These are phyloP conservation scores for Acomys russatus DNA, from an alignment of 2,797 vertebrate species.

Conservation along the genomic window DNA sequence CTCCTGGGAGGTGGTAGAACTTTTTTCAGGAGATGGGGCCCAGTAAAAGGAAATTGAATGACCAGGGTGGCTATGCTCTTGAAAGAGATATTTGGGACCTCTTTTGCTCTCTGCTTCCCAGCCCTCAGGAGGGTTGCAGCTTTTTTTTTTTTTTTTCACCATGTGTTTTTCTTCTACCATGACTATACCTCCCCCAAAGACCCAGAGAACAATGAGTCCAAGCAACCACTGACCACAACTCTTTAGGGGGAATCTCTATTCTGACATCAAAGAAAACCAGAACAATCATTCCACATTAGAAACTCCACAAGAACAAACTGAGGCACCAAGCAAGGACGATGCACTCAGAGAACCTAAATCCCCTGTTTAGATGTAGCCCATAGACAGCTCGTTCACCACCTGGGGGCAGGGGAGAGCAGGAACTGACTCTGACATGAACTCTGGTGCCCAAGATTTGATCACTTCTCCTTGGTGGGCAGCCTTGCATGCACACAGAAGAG, in stretches of 20 bases:
- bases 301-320: background rate
- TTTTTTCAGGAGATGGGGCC: background rate
- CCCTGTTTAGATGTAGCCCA: too few relatives aligned
- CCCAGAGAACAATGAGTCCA: background rate
- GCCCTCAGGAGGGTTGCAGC: background rate
- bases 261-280: background rate
- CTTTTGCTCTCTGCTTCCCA: background rate
- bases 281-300: background rate
- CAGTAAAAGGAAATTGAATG: background rate
- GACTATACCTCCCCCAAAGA: background rate
- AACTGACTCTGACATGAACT: too few relatives aligned
- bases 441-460: too few relatives aligned
- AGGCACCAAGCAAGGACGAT: too few relatives aligned
- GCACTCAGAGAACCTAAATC: too few relatives aligned
- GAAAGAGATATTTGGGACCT: background rate
- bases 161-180: background rate
- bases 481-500: too few relatives aligned
- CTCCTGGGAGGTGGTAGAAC: background rate
- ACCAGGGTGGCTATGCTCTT: background rate
- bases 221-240: background rate
- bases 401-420: too few relatives aligned
- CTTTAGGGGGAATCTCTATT: background rate
- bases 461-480: too few relatives aligned
- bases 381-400: too few relatives aligned
- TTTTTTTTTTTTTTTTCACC: background rate